Evolutionary conservation across 2,888 invertebrate genomes (phyloP).

Genomic region (Helleia helle): DNA sequence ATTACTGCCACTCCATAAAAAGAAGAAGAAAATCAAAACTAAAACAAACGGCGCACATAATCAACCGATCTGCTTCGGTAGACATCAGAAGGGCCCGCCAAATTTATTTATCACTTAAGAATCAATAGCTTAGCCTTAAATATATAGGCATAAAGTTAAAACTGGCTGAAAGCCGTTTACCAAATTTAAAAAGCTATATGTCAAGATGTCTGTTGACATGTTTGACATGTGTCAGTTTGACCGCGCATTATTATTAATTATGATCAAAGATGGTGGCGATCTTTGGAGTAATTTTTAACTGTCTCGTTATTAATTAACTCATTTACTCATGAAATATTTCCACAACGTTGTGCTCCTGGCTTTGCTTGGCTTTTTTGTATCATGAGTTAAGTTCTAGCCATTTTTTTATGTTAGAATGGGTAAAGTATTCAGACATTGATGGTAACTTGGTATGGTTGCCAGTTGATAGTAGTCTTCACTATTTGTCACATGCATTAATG

Average conservation of each 20-base stretch:
- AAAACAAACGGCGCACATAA: background rate
- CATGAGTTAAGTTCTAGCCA: too few relatives aligned
- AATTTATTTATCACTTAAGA: constrained; percentile 3
- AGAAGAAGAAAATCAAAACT: background rate
- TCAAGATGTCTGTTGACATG: constrained; percentile 30
- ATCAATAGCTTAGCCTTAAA: constrained; percentile 1
- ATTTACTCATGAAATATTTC: constrained; percentile 2
- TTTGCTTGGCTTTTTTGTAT: too few relatives aligned
- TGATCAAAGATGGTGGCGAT: constrained; percentile 4
- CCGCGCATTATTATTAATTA: constrained; percentile 54
- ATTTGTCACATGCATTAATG: too few relatives aligned
- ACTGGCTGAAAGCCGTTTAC: background rate
- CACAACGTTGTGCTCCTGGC: too few relatives aligned
- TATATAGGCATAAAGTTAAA: constrained; percentile 12
- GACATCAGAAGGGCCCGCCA: constrained; percentile 21
- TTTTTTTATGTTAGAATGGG: too few relatives aligned
- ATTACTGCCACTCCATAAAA: background rate
- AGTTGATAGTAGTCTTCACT: too few relatives aligned
- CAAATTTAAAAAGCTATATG: constrained; percentile 5
- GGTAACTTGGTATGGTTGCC: too few relatives aligned
- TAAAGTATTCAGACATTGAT: too few relatives aligned
- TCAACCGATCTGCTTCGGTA: constrained; percentile 22
- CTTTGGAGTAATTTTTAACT: constrained; percentile 6
- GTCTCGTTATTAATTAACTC: background rate
- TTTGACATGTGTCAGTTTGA: constrained; percentile 53